Conservation (phyloP, 2,113 vertebrate genomes). For the Trichomycterus rosablanca region DNA sequence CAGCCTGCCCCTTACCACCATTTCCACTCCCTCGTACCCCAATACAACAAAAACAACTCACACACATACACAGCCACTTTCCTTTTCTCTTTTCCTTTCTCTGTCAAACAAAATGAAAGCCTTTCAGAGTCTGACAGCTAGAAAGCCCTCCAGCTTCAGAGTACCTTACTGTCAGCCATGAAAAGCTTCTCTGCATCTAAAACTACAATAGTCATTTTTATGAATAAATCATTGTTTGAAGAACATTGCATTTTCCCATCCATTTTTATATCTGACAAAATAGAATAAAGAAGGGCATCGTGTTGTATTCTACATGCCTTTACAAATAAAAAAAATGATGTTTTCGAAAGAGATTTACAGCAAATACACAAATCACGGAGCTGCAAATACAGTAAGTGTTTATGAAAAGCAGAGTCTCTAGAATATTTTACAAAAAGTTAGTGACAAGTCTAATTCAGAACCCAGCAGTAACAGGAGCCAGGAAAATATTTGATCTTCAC, state of each 20-base stretch:
- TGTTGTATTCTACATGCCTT: slow-evolving; percentile 11
- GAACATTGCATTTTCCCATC: slow-evolving; percentile 23
- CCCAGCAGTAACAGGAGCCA: slow-evolving; percentile 28
- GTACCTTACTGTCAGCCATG: slow-evolving; percentile 32
- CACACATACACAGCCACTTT: slow-evolving; percentile 54
- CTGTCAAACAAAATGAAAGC: slow-evolving; percentile 80
- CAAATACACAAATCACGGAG: slow-evolving; percentile 9
- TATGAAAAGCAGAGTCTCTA: slow-evolving; percentile 16
- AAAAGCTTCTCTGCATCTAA: slow-evolving; percentile 60
- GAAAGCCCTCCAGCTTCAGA: slow-evolving; percentile 53
- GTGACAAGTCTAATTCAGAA: slow-evolving; percentile 16
- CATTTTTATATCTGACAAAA: slow-evolving; percentile 32
- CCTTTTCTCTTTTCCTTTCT: slow-evolving; percentile 50
- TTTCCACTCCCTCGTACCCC: slow-evolving; percentile 17
- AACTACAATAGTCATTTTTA: slow-evolving; percentile 47
- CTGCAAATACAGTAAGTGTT: slow-evolving; percentile 9
- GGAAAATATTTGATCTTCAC: slow-evolving; percentile 48
- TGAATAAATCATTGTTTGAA: slow-evolving; percentile 29
- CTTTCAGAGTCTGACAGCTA: slow-evolving; percentile 83
- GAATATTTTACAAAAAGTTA: slow-evolving; percentile 9
- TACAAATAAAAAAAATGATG: slow-evolving; percentile 14
- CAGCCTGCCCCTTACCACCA: slow-evolving; percentile 60
- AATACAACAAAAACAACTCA: slow-evolving; percentile 37
- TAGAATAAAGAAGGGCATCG: slow-evolving; percentile 18
- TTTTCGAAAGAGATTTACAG: slow-evolving; percentile 23